phyloP scores from a whole-genome alignment of 2,888 invertebrate genomes.

The Colostygia pectinataria region DNA sequence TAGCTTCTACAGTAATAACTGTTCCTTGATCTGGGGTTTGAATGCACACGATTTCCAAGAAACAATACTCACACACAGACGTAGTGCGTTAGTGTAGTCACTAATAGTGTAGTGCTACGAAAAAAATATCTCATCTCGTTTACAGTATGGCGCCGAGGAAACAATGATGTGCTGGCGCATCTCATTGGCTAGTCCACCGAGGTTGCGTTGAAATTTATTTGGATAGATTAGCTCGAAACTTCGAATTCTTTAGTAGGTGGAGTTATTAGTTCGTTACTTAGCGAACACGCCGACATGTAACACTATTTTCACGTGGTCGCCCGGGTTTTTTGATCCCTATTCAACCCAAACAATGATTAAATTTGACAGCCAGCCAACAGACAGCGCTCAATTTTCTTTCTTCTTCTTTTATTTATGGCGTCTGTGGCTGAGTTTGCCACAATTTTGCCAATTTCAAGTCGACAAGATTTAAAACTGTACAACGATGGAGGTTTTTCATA shows the following conservation, averaged over 20 bases:
- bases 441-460: too few species aligned
- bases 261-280: too few species aligned
- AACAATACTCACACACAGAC: conserved; percentile 50
- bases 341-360: too few species aligned
- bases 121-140: conserved; percentile 60
- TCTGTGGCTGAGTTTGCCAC: too few species aligned
- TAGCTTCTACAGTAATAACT: conserved; percentile 10
- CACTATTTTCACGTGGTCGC: too few species aligned
- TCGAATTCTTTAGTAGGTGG: neutral
- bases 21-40: conserved; percentile 2
- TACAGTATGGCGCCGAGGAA: conserved; percentile 46
- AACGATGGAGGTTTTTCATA: too few species aligned
- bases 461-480: too few species aligned
- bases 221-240: conserved; percentile 8
- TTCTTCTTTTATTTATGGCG: too few species aligned
- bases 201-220: conserved; percentile 46
- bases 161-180: conserved; percentile 53
- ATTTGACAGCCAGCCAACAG: too few species aligned
- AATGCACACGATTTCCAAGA: conserved; percentile 55
- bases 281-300: too few species aligned
- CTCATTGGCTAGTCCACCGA: conserved; percentile 26
- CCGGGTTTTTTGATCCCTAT: too few species aligned
- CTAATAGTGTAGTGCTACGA: conserved; percentile 30
- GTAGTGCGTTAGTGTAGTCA: conserved; percentile 38
- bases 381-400: too few species aligned